A percentile compares a stretch with the other conserved stretches of the same genome.
Evolutionary conservation across 2,113 vertebrate species (phyloP).

Genomic region (Penelope pileata): DNA sequence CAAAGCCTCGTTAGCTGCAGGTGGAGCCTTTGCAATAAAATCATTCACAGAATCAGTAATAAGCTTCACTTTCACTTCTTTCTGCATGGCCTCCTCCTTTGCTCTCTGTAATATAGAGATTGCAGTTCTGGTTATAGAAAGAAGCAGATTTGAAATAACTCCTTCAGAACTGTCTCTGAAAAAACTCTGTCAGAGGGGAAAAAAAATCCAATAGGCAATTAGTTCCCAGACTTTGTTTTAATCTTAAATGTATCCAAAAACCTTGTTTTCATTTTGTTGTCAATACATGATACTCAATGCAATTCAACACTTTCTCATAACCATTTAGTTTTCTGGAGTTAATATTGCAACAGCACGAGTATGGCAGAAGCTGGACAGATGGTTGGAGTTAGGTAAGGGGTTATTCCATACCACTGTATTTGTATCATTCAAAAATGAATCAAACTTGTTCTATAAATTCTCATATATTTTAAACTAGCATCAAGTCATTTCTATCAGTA

Average conservation of each 20-base stretch:
- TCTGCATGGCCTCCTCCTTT: conserved; percentile 94
- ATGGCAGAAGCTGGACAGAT: no score
- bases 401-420: no score
- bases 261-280: background rate
- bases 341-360: no score
- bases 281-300: background rate
- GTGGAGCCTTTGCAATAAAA: conserved; percentile 92
- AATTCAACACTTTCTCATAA: background rate
- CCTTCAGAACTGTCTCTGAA: background rate
- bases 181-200: background rate
- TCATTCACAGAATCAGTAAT: conserved; percentile 92
- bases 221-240: background rate
- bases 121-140: background rate
- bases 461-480: background rate
- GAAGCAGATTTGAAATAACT: background rate
- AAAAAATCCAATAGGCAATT: background rate
- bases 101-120: conserved; percentile 82
- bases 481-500: background rate
- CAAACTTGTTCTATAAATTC: background rate
- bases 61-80: conserved; percentile 95
- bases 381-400: no score
- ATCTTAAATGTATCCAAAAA: background rate
- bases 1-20: conserved; percentile 92
- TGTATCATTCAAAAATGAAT: background rate
- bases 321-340: background rate